Evolutionary conservation across 2,888 invertebrate species (phyloP).

Genomic region (Hartigia nigra): DNA sequence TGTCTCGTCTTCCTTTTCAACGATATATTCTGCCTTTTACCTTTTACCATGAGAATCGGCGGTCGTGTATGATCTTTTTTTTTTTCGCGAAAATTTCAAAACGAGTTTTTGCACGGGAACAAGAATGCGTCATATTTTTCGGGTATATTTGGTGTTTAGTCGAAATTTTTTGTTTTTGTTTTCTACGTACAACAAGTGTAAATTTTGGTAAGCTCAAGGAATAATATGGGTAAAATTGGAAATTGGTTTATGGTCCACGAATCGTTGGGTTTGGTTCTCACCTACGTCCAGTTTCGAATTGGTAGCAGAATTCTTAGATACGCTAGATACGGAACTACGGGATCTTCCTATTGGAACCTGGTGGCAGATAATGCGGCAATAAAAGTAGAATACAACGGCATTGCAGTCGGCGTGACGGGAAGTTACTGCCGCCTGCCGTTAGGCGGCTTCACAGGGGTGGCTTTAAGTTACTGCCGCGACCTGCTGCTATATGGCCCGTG

Average conservation of each 20-base stretch:
- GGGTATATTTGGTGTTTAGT: not conserved
- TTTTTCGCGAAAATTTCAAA: too few relatives aligned
- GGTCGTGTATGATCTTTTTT: too few relatives aligned
- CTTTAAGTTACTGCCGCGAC: slow-evolving; percentile 52
- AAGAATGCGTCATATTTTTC: not conserved
- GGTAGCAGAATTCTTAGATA: not conserved
- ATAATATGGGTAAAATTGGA: not conserved
- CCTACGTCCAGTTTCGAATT: not conserved
- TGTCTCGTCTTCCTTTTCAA: slow-evolving; percentile 2
- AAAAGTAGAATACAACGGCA: slow-evolving; percentile 30
- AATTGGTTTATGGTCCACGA: not conserved
- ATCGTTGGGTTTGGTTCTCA: not conserved
- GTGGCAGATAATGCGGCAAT: slow-evolving; percentile 32
- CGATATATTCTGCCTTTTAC: not conserved
- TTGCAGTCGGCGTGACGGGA: slow-evolving; percentile 9
- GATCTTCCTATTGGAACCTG: slow-evolving; percentile 11
- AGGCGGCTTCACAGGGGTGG: slow-evolving; percentile 27
- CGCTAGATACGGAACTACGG: not conserved
- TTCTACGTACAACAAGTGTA: not conserved
- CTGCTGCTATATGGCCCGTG: slow-evolving; percentile 56
- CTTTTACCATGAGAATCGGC: not conserved
- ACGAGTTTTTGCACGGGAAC: too few relatives aligned
- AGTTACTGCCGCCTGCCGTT: slow-evolving; percentile 16
- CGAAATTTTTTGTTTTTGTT: not conserved
- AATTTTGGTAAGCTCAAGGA: not conserved